phyloP scores from a whole-genome alignment of 2,888 invertebrate genomes.

The Stictocephala bisonia region DNA sequence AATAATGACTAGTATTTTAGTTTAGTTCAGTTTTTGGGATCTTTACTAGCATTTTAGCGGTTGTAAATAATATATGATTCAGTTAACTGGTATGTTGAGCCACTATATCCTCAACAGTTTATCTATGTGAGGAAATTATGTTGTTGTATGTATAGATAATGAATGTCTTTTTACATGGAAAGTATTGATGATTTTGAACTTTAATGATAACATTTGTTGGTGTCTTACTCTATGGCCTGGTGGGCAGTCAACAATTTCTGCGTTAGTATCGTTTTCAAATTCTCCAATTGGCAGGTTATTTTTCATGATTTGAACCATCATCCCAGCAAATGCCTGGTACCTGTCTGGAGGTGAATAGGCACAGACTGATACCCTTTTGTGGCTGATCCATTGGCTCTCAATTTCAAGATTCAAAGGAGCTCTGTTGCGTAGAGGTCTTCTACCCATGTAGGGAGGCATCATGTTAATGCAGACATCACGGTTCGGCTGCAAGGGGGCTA shows the following conservation, averaged over 20 bases:
- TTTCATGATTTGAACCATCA: slow-evolving; percentile 24
- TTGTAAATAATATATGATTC: too few relatives aligned
- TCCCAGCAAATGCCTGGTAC: slow-evolving; percentile 2
- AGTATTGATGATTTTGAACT: too few relatives aligned
- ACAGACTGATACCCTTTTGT: not conserved
- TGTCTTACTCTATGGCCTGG: not conserved
- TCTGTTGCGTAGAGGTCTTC: not conserved
- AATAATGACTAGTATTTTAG: too few relatives aligned
- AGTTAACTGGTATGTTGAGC: too few relatives aligned
- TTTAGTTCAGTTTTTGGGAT: too few relatives aligned
- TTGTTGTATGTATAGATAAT: too few relatives aligned
- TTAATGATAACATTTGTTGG: too few relatives aligned
- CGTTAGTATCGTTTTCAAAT: slow-evolving; percentile 1
- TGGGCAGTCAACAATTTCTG: slow-evolving; percentile 2
- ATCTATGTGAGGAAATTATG: too few relatives aligned
- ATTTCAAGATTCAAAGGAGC: slow-evolving; percentile 5
- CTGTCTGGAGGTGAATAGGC: not conserved
- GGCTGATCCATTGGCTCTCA: slow-evolving; percentile 15
- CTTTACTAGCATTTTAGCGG: too few relatives aligned
- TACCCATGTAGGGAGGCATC: slow-evolving; percentile 24
- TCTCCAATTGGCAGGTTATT: slow-evolving; percentile 13
- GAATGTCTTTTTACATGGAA: too few relatives aligned
- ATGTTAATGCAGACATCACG: slow-evolving; percentile 16
- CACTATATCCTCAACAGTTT: too few relatives aligned
- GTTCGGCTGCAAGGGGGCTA: slow-evolving; percentile 5